Evolutionary conservation across 2,113 vertebrate genomes (phyloP), one percentile per base, ranked within the genome.

Genomic region (Chloropsis cyanopogon): DNA sequence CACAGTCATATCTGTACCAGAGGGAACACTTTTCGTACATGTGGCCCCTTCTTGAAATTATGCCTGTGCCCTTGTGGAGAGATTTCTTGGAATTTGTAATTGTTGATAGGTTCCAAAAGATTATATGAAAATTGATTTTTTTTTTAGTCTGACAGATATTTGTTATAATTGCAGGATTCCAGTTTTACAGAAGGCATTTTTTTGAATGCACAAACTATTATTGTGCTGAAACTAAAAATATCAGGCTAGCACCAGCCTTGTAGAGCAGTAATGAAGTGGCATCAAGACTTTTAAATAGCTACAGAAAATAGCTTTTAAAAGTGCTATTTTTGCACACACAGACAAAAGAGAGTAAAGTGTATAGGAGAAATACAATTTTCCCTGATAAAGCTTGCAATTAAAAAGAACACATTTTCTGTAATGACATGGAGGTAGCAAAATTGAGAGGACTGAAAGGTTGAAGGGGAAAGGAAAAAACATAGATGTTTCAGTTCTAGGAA

Each of bases 171-270:
- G 47, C 44, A 75, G 64, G 33, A 69, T 93, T 95, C 60, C 39
- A 85, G 35, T 39, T 91, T 53, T 73, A 61, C 18, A 71, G 69
- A 81, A 84, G 41, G 33, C 31, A 20, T 71, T 82, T 85, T 70
- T 96, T 88, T 59, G 4, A 82, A 65, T 20, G 63, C 88, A 83
- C 1, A 7, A 91, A 80, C 50, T 72, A 42, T 69, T 95, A 87
- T 89, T 76, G 79, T 88, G 46, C 44, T 70, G 78, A 82, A 92
- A 79, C 81, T 87, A 91, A 89, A 86, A 94, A 84, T 75, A 93
- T 29, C 86, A 69, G 53, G 44, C 41, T 59, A 88, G 59, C 29
- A 53, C 57, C 42, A 80, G 56, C 52, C 42, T 65, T 29, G 64
- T 24, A 56, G 46, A 82, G 53, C 29, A 41, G 71, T 77, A 93